Conservation (phyloP, 2,113 vertebrate species). For the Geococcyx californianus region DNA sequence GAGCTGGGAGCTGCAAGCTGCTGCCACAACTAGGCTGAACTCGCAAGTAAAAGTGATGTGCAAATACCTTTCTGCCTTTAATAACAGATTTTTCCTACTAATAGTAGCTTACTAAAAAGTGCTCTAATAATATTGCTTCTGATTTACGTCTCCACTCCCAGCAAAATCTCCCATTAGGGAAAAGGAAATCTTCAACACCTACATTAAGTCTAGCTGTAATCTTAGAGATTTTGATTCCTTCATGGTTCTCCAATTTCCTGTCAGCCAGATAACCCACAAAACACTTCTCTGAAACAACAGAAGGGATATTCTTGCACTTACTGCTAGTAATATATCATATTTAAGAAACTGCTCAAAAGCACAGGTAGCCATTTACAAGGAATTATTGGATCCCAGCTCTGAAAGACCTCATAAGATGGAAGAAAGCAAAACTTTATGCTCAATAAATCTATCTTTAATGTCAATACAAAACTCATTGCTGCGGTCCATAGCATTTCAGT, state of each 20-base stretch:
- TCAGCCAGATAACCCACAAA: not conserved
- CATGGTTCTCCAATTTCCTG: not conserved
- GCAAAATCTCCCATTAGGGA: not conserved
- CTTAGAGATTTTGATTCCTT: not conserved
- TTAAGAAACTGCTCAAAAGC: not conserved
- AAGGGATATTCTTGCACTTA: not conserved
- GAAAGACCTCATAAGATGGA: not conserved
- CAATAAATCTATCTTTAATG: slow-evolving; percentile 4
- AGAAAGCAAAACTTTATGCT: not conserved
- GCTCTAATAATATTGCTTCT: not conserved
- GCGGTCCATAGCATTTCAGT: slow-evolving; percentile 29
- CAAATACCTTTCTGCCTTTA: not conserved
- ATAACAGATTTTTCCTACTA: not conserved
- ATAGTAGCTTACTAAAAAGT: not conserved
- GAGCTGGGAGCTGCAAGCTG: not conserved
- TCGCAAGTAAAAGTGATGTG: rapidly evolving
- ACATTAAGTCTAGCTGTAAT: not conserved
- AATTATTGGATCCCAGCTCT: not conserved
- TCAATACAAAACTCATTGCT: not conserved
- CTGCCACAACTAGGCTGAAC: not conserved
- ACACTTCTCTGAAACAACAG: not conserved
- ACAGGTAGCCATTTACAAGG: not conserved
- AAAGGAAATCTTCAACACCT: not conserved
- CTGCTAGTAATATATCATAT: not conserved
- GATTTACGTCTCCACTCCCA: not conserved